phyloP scores from a whole-genome alignment of 2,888 invertebrate genomes.

The Hemistola chrysoprasaria region DNA sequence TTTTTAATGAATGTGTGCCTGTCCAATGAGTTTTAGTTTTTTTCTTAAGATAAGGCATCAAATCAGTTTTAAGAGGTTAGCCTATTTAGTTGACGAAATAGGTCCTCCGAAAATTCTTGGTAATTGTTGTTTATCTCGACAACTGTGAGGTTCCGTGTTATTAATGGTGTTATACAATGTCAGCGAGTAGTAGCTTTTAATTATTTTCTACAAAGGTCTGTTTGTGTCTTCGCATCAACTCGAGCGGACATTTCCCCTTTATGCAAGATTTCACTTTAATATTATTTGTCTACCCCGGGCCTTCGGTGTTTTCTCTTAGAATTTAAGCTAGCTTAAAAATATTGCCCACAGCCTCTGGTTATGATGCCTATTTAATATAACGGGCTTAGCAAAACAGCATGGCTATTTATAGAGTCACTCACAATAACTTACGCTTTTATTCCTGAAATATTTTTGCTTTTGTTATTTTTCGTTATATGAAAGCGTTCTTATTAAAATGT shows the following conservation, averaged over 20 bases:
- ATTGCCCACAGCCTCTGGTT: constrained; percentile 15
- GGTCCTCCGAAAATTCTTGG: constrained; percentile 50
- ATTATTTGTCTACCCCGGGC: constrained; percentile 34
- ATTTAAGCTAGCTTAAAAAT: constrained; percentile 27
- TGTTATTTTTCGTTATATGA: too few species aligned
- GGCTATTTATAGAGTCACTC: constrained; percentile 5
- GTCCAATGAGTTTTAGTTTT: neutral
- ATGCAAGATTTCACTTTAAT: constrained; percentile 54
- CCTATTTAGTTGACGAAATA: constrained; percentile 36
- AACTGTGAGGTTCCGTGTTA: constrained; percentile 66
- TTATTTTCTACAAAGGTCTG: constrained; percentile 62
- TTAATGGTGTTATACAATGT: constrained; percentile 74
- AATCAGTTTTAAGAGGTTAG: constrained; percentile 19
- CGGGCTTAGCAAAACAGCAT: constrained; percentile 8
- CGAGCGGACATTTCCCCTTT: constrained; percentile 51
- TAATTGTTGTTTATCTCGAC: constrained; percentile 71
- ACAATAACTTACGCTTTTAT: too few species aligned
- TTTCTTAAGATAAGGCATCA: too few species aligned
- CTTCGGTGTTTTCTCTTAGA: constrained; percentile 29
- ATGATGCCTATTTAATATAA: constrained; percentile 14
- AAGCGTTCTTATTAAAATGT: too few species aligned
- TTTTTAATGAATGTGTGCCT: too few species aligned
- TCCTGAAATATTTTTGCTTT: too few species aligned
- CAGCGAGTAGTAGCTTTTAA: constrained; percentile 67
- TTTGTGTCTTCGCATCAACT: constrained; percentile 53